Conservation (phyloP, 53 echinoderm and acorn worm species). For the Patiria pectinifera region DNA sequence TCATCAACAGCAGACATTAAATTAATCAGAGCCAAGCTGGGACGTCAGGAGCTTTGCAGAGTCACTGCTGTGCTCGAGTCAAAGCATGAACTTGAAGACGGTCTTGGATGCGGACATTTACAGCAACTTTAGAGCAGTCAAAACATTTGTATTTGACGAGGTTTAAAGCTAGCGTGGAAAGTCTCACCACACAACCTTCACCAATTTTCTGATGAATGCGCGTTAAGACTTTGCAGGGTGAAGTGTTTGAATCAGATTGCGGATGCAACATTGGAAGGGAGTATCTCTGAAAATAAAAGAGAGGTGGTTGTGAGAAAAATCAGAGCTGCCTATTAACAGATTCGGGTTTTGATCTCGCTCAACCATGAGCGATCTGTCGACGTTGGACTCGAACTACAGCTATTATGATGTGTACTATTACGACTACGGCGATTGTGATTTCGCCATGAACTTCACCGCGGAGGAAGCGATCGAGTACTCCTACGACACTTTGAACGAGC, state of each 20-base stretch:
- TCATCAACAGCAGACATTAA: too few relatives aligned
- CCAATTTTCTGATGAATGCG: too few relatives aligned
- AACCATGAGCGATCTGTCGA: neutral
- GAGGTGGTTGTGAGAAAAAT: too few relatives aligned
- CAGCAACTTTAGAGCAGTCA: neutral
- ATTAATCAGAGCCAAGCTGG: too few relatives aligned
- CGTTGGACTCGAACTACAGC: neutral
- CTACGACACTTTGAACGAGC: neutral
- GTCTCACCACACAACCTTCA: neutral
- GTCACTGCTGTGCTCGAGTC: too few relatives aligned
- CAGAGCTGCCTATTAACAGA: neutral
- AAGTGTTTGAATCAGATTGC: too few relatives aligned
- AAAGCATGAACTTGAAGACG: too few relatives aligned
- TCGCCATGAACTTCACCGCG: slow-evolving; percentile 18
- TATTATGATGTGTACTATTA: neutral
- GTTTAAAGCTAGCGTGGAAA: neutral
- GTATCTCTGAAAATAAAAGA: too few relatives aligned
- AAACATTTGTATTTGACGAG: neutral
- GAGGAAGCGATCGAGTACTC: neutral
- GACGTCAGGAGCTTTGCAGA: too few relatives aligned
- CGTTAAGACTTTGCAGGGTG: too few relatives aligned
- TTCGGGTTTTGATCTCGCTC: neutral
- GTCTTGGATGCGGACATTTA: neutral
- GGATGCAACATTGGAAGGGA: too few relatives aligned
- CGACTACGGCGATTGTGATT: slow-evolving; percentile 1